Evolutionary conservation across 2,888 invertebrate genomes (phyloP), one percentile per base, ranked within the genome.

Genomic region (Empis stercorea): DNA sequence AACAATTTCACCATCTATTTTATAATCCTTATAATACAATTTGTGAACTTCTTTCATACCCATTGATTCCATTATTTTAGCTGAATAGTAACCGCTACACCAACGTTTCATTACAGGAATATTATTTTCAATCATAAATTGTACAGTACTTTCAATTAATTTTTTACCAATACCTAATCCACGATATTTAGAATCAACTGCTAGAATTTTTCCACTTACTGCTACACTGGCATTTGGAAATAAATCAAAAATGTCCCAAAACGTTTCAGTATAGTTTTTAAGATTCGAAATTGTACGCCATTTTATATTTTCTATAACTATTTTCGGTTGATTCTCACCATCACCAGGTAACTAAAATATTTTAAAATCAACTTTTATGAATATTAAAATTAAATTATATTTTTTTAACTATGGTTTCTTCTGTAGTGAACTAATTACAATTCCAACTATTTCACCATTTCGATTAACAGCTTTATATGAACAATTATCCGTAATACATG

Each of bases 61-160:
- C 5, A 78, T 66, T 53, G 75, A 73, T 50, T 76, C 75, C 4
- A 81, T 76, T 0, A 81, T 76, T 64, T 73, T 75, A 0, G 81
- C 81, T 1, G 83, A 81, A 63, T 74, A 84, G 46, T 75, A 73
- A 57, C 83, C 84, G 1, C 81, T 78, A 43, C 83, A 82, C 56
- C 83, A 81, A 44, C 77, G 73, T 7, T 81, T 71, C 43, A 81
- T 69, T 14, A 82, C 61, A n/a, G 44, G 36, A 9, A 52, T 51
- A 11, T 51, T 39, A 43, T 52, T 32, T 10, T 47, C 43, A 15
- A 44, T 39, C 52, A 54, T 51, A 48, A 42, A 52, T 20, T 54
- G 46, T 13, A 54, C 46, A 4, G 48, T 48, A 16, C 30, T 37
- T n/a, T 49, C 39, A n/a, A 47, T 54, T 37, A 54, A 16, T 27